Evolutionary conservation across 2,797 vertebrate species (phyloP).

Genomic region (Arctocebus calabarensis): DNA sequence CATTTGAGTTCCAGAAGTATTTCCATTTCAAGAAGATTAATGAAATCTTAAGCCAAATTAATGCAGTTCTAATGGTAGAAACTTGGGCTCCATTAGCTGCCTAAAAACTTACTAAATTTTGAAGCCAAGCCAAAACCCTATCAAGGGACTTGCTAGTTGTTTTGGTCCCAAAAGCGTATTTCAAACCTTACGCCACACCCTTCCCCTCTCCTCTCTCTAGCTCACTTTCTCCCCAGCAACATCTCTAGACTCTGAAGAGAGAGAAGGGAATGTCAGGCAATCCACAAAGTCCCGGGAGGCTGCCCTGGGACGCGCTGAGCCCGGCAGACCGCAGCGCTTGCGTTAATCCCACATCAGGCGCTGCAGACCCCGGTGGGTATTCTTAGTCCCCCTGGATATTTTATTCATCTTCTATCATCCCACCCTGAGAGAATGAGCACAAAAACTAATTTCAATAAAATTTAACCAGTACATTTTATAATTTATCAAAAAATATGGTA

Average conservation of each 20-base stretch:
- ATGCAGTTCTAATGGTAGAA: neutral
- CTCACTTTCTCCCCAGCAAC: neutral
- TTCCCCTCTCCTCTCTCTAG: neutral
- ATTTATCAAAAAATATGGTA: neutral
- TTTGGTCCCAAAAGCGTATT: neutral
- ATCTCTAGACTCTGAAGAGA: neutral
- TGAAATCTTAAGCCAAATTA: slow-evolving; percentile 35
- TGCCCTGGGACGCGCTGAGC: neutral
- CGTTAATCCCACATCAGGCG: neutral
- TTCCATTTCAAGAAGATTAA: slow-evolving; percentile 1
- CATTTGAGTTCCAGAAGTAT: neutral
- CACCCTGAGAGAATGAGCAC: neutral
- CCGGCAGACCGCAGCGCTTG: neutral
- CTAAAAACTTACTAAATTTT: neutral
- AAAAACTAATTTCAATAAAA: neutral
- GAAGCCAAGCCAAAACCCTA: neutral
- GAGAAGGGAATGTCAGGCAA: neutral
- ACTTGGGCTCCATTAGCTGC: neutral
- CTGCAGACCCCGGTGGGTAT: neutral
- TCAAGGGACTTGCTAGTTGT: neutral
- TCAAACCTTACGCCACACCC: neutral
- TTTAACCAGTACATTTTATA: neutral
- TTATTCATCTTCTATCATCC: neutral
- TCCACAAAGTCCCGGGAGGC: neutral
- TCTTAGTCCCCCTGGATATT: neutral